Base-by-base conservation (phyloP, 2,888 invertebrate species). In the Sphaerophoria taeniata region DNA sequence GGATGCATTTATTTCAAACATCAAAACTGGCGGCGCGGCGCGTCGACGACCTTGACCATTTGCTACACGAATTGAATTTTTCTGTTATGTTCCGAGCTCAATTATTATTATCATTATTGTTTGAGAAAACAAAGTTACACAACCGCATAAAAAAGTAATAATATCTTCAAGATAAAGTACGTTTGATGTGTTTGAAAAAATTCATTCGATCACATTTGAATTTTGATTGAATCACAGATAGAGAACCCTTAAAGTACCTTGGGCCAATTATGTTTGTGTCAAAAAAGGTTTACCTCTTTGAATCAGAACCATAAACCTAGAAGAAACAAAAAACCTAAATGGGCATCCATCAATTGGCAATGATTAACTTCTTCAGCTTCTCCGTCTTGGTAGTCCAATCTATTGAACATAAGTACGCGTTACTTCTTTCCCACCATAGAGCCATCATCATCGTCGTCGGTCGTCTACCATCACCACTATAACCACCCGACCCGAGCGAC, bases 41-140 rank as follows among this genome's bases (percentile, higher is more conserved):
- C 39, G 39, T 39, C 33, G 2, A 1, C 80, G 84, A 80, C 84
- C 84, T 84, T 84, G 84, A 84, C 84, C 75, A 71, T 72, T 75
- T 84, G 9, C 14, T 5, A 31, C n/a, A 43, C n/a, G 49, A 67
- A 53, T 67, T 7, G 67, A 67, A 58, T 71, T 76, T 53, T 65
- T 55, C 67, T 74, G 74, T 47, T 53, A 58, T 61, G n/a, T 36
- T 61, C 39, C 80, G 67, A 76, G 72, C 71, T 75, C 75, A 84
- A 84, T 76, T 76, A 72, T 58, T 36, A n/a, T 71, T 71, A 71
- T 58, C 16, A 36, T 71, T 72, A 71, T 75, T 72, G 49, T 75
- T 75, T 67, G 58, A 69, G 63, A 56, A 31, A 24, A 24, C 24
- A 24, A 12, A 45, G 16, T 81, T 79, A 55, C 75, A 24, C 31